phyloP scores from a whole-genome alignment of 2,113 vertebrate genomes.

The Dendrocopos noguchii region DNA sequence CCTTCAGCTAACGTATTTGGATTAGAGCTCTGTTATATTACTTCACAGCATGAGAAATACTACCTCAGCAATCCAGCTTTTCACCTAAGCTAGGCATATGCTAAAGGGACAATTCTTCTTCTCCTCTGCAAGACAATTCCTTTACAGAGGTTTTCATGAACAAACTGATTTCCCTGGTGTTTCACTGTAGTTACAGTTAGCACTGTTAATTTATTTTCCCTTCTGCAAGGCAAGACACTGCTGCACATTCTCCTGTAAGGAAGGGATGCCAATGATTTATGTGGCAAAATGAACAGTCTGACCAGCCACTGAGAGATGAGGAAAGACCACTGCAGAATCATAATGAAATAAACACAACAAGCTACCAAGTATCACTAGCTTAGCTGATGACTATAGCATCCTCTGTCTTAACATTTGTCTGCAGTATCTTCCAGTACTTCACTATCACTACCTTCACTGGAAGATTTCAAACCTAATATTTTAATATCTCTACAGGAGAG shows the following conservation, averaged over 20 bases:
- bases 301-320: neutral
- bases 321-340: conserved; percentile 9
- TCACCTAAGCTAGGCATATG: conserved; percentile 11
- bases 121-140: conserved; percentile 36
- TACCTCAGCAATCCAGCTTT: conserved; percentile 21
- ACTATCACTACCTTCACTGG: too few relatives aligned
- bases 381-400: neutral
- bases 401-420: neutral
- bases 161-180: conserved; percentile 54
- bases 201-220: conserved; percentile 49
- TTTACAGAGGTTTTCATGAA: conserved; percentile 46
- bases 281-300: neutral
- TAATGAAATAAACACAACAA: neutral
- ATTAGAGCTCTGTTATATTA: neutral
- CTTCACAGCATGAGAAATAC: neutral
- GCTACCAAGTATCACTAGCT: neutral
- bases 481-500: too few relatives aligned
- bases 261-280: conserved; percentile 36
- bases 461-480: too few relatives aligned
- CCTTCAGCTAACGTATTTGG: neutral
- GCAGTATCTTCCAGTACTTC: neutral
- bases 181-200: conserved; percentile 36
- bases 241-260: conserved; percentile 18
- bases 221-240: conserved; percentile 45
- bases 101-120: neutral